Percentiles rank a stretch among this genome's conserved stretches.
These are phyloP conservation scores for Pseudoatta argentina DNA, from an alignment of 1,140 invertebrate species.

Conservation along the genomic window DNA sequence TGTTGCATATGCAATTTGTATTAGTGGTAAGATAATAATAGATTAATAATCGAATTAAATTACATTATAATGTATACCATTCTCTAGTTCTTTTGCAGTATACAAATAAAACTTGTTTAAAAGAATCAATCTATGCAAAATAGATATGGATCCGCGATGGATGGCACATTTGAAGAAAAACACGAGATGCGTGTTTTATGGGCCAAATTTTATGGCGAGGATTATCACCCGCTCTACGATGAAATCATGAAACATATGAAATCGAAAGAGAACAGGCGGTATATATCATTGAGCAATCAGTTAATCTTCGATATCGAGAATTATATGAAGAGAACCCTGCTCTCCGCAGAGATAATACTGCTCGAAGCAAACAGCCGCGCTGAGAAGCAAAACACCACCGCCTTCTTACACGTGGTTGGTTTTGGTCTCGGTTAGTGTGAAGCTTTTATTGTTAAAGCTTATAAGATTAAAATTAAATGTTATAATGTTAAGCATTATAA, in stretches of 20 bases:
- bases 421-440: constrained; percentile 83
- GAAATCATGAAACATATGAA: constrained; percentile 75
- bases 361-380: constrained; percentile 84
- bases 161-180: constrained; percentile 70
- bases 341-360: constrained; percentile 84
- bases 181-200: constrained; percentile 79
- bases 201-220: constrained; percentile 82
- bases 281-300: constrained; percentile 74
- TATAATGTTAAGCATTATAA: background rate
- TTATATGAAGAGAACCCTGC: constrained; percentile 83
- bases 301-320: constrained; percentile 83
- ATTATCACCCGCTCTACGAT: constrained; percentile 81
- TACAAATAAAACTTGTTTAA: constrained; percentile 28
- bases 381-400: constrained; percentile 83
- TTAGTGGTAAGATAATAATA: background rate
- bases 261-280: constrained; percentile 74
- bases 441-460: constrained; percentile 43
- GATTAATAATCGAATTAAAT: background rate
- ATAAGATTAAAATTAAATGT: background rate
- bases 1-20: background rate
- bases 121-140: constrained; percentile 25
- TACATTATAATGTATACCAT: background rate
- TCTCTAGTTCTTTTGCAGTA: background rate
- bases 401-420: constrained; percentile 85
- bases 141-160: constrained; percentile 69